phyloP scores from a whole-genome alignment of 2,797 vertebrate genomes.

The Selene dorsalis region DNA sequence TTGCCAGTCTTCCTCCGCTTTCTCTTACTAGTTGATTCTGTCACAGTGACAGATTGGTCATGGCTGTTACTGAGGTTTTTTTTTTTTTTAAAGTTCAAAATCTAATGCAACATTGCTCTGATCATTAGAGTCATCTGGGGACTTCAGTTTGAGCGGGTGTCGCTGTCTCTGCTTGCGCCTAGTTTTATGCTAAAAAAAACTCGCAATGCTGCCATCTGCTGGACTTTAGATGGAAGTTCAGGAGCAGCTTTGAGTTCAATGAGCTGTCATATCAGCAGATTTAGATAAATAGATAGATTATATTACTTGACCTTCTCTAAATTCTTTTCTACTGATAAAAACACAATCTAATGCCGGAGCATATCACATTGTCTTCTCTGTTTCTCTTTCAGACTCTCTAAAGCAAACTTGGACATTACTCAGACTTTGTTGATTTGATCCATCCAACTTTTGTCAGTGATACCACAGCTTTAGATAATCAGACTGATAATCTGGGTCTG shows the following conservation, averaged over 20 bases:
- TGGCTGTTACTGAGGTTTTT: no score
- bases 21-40: background rate
- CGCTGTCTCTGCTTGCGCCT: no score
- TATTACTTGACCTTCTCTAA: background rate
- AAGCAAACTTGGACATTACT: constrained; percentile 7
- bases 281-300: no score
- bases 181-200: background rate
- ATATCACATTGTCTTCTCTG: constrained; percentile 13
- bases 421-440: background rate
- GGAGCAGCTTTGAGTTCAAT: no score
- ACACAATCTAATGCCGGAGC: background rate
- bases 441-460: background rate
- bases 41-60: no score
- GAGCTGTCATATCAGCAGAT: no score
- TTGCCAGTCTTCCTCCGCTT: background rate
- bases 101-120: no score
- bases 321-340: background rate
- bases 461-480: background rate
- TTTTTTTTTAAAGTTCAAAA: no score
- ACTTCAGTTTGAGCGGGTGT: no score
- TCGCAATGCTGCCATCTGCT: background rate
- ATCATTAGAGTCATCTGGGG: no score
- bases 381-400: constrained; percentile 39
- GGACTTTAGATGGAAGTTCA: no score
- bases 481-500: background rate